Conservation (phyloP, 2,888 invertebrate species). For the Selenia dentaria region DNA sequence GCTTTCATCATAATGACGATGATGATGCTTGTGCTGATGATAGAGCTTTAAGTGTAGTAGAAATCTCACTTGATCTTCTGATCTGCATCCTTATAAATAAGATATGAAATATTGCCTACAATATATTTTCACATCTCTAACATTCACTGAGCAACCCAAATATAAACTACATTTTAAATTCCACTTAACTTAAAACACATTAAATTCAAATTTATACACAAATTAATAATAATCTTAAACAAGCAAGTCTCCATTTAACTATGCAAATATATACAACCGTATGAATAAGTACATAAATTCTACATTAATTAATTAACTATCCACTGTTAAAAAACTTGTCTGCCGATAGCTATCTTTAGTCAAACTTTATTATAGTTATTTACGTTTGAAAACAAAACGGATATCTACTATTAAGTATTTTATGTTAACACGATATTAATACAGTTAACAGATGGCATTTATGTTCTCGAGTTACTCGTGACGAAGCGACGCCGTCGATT, state of each 20-base stretch:
- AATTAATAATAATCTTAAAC: no score
- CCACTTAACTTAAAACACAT: no score
- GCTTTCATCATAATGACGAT: no score
- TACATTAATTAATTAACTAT: constrained; percentile 4
- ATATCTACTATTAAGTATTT: constrained; percentile 40
- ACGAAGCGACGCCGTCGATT: constrained; percentile 6
- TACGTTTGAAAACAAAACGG: constrained; percentile 18
- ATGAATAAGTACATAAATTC: constrained; percentile 2
- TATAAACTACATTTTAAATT: no score
- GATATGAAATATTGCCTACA: no score
- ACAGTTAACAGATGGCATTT: constrained; percentile 14
- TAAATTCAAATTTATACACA: no score
- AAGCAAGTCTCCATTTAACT: neutral
- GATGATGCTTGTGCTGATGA: no score
- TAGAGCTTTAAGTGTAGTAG: no score
- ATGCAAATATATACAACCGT: neutral
- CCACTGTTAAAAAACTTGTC: constrained; percentile 5
- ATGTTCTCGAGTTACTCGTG: constrained; percentile 7
- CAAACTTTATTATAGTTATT: constrained; percentile 11
- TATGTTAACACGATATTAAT: constrained; percentile 33
- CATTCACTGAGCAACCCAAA: no score
- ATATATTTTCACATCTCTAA: no score
- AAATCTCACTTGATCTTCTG: no score
- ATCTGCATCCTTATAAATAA: no score
- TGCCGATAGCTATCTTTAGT: constrained; percentile 3